Percentiles rank a stretch among this genome's conserved stretches.
Evolutionary conservation across 2,888 invertebrate genomes (phyloP).

Genomic region (Drosophila hamatofila): DNA sequence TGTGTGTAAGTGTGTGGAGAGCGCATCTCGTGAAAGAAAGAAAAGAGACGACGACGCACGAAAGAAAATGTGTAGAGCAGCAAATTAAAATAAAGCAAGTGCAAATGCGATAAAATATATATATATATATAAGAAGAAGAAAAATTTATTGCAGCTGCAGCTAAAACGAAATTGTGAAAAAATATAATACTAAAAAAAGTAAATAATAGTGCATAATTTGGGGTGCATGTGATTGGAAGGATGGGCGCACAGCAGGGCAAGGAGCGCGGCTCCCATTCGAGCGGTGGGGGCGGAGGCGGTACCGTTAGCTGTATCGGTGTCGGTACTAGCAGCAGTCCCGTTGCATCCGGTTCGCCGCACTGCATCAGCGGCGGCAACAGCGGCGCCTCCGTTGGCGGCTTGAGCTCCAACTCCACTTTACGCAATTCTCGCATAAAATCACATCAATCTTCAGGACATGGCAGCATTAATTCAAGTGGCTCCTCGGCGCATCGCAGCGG

Average conservation of each 20-base stretch:
- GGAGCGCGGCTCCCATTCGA: conserved; percentile 89
- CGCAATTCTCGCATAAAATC: conserved; percentile 90
- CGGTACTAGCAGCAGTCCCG: conserved; percentile 80
- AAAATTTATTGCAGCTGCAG: conserved; percentile 33
- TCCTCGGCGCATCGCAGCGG: conserved; percentile 84
- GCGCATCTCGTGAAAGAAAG: conserved; percentile 63
- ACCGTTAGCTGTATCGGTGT: conserved; percentile 87
- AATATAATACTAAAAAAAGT: background rate
- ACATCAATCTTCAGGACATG: conserved; percentile 65
- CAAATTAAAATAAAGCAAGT: conserved; percentile 62
- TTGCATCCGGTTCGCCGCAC: conserved; percentile 78
- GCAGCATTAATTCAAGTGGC: conserved; percentile 61
- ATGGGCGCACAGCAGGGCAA: conserved; percentile 98
- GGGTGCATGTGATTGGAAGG: conserved; percentile 58
- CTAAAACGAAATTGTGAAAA: conserved; percentile 47
- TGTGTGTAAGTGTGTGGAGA: conserved; percentile 45
- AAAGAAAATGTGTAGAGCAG: conserved; percentile 65
- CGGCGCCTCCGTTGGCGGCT: conserved; percentile 58
- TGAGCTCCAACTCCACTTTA: conserved; percentile 87
- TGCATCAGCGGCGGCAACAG: conserved; percentile 79
- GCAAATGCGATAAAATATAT: conserved; percentile 46
- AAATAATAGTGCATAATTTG: conserved; percentile 29
- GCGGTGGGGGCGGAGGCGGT: conserved; percentile 78
- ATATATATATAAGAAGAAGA: conserved; percentile 25
- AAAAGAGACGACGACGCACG: conserved; percentile 61